phyloP scores from a whole-genome alignment of 2,797 vertebrate species.

The Chelon labrosus region DNA sequence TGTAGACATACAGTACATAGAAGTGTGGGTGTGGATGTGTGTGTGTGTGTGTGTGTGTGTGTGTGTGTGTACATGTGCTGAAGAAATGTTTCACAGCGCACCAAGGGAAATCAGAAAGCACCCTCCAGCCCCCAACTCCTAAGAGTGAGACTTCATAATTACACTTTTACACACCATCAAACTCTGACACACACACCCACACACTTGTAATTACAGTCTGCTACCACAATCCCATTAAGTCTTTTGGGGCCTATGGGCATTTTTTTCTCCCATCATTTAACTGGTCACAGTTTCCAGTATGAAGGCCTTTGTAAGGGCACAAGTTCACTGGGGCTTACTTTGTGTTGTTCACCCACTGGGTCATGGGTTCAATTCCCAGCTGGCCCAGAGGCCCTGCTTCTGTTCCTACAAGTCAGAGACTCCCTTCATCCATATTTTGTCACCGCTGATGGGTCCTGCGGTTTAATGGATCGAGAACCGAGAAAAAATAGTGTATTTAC shows the following conservation, averaged over 20 bases:
- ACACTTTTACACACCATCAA: slow-evolving; percentile 69
- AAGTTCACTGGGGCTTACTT: slow-evolving; percentile 65
- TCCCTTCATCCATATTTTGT: slow-evolving; percentile 65
- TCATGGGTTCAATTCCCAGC: slow-evolving; percentile 68
- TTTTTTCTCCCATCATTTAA: slow-evolving; percentile 75
- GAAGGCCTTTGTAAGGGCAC: slow-evolving; percentile 63
- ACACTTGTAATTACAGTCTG: slow-evolving; percentile 74
- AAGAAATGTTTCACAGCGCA: slow-evolving; percentile 64
- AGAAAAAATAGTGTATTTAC: slow-evolving; percentile 47
- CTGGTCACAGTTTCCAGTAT: slow-evolving; percentile 68
- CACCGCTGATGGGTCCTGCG: slow-evolving; percentile 46
- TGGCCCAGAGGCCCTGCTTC: slow-evolving; percentile 39
- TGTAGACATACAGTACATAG: slow-evolving; percentile 1
- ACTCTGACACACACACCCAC: slow-evolving; percentile 42
- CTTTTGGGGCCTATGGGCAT: slow-evolving; percentile 74
- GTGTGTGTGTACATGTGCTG: slow-evolving; percentile 10
- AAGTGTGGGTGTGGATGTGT: slow-evolving; percentile 18
- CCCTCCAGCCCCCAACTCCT: slow-evolving; percentile 67
- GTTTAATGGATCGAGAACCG: slow-evolving; percentile 65
- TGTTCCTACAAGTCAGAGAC: slow-evolving; percentile 49
- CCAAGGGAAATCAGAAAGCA: slow-evolving; percentile 80
- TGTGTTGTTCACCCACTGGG: slow-evolving; percentile 47
- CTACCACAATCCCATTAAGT: slow-evolving; percentile 77
- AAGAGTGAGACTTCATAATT: slow-evolving; percentile 77
- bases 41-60: neutral